Evolutionary conservation across 1,140 invertebrate species (phyloP).

Genomic region (Drosophila albomicans): DNA sequence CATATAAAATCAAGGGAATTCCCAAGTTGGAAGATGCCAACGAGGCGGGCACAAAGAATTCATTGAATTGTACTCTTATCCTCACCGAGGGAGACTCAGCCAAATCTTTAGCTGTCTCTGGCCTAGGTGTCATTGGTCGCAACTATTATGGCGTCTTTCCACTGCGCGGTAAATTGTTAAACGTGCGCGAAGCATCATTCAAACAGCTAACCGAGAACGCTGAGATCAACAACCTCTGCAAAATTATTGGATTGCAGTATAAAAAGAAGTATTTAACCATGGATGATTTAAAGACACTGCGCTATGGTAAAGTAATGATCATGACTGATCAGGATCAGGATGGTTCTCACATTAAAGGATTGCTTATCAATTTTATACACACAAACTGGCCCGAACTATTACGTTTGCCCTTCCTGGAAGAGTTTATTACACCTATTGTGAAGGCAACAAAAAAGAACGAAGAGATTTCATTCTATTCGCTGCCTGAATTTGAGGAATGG

Average conservation of each 20-base stretch:
- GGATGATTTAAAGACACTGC: constrained; percentile 96
- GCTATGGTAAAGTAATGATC: constrained; percentile 99
- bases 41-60: constrained; percentile 96
- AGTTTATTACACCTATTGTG: constrained; percentile 99
- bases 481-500: constrained; percentile 99
- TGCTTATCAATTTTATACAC: constrained; percentile 99
- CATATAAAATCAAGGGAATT: constrained; percentile 96
- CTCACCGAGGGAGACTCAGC: constrained; percentile 99
- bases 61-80: constrained; percentile 97
- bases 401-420: constrained; percentile 96
- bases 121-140: constrained; percentile 96
- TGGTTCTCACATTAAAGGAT: constrained; percentile 99
- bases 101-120: constrained; percentile 98
- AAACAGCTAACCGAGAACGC: constrained; percentile 99
- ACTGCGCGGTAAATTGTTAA: constrained; percentile 98
- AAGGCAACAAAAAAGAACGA: constrained; percentile 96
- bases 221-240: constrained; percentile 99
- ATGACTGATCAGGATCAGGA: constrained; percentile 99
- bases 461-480: constrained; percentile 95
- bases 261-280: constrained; percentile 97
- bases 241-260: constrained; percentile 98
- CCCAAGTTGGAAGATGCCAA: constrained; percentile 99
- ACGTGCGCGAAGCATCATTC: constrained; percentile 98
- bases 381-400: constrained; percentile 98
- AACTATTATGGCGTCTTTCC: constrained; percentile 99